These are phyloP conservation scores for Coelinius sp. DNA, from an alignment of 2,888 invertebrate genomes.

Conservation along the genomic window DNA sequence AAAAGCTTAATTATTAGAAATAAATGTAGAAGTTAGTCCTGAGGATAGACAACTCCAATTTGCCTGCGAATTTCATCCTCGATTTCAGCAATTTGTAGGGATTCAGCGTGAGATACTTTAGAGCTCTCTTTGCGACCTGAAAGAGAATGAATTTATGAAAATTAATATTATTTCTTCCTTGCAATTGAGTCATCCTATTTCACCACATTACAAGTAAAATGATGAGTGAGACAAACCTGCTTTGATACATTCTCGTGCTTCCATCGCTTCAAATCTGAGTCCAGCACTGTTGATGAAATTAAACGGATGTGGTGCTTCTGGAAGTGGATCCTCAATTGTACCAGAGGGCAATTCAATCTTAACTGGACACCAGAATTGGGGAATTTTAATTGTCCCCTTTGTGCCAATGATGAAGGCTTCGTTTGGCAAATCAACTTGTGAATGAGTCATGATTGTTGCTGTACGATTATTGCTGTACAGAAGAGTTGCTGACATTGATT, in stretches of 20 bases:
- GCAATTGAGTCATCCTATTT: too few species aligned
- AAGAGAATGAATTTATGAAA: background rate
- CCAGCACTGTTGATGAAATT: constrained; percentile 83
- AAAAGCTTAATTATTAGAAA: too few species aligned
- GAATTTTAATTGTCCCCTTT: constrained; percentile 78
- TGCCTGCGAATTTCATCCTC: constrained; percentile 82
- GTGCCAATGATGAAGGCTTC: constrained; percentile 79
- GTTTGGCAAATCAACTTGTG: constrained; percentile 75
- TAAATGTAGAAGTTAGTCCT: constrained; percentile 63
- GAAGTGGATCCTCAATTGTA: constrained; percentile 77
- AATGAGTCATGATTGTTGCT: constrained; percentile 77
- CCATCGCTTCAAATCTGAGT: constrained; percentile 83
- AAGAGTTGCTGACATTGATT: constrained; percentile 78
- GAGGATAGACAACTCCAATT: constrained; percentile 76
- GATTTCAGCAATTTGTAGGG: constrained; percentile 79
- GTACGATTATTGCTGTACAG: constrained; percentile 77
- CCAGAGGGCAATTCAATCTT: constrained; percentile 78
- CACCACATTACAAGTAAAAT: constrained; percentile 30
- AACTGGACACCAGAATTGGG: constrained; percentile 83
- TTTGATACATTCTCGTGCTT: constrained; percentile 81
- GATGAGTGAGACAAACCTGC: constrained; percentile 71
- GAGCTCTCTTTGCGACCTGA: constrained; percentile 81
- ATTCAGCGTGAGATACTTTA: constrained; percentile 78
- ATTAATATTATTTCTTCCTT: too few species aligned
- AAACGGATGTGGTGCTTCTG: constrained; percentile 75